phyloP scores from a whole-genome alignment of 92 coral and sea anemone species.

The Parazoanthus atlanticus region DNA sequence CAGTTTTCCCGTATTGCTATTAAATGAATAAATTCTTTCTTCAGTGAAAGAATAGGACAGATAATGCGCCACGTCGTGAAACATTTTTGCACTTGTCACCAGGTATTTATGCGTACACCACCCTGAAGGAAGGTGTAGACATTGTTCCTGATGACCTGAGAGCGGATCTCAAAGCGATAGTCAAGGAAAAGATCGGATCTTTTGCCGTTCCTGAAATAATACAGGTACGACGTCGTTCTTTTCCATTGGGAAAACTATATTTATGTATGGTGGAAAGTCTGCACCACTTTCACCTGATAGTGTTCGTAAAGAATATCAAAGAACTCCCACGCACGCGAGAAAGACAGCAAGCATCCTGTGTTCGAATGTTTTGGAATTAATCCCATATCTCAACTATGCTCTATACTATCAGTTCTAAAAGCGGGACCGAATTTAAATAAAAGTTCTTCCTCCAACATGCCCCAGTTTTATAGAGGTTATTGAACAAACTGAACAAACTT shows the following conservation, averaged over 20 bases:
- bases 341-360: too few species aligned
- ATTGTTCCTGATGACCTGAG: slow-evolving; percentile 83
- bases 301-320: too few species aligned
- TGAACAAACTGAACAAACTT: too few species aligned
- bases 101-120: slow-evolving; percentile 97
- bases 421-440: too few species aligned
- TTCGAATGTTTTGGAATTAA: too few species aligned
- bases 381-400: too few species aligned
- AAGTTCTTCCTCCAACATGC: too few species aligned
- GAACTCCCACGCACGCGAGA: too few species aligned
- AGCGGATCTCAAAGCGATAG: slow-evolving; percentile 72
- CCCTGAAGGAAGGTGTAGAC: slow-evolving; percentile 83
- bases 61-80: background rate
- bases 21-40: too few species aligned
- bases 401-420: too few species aligned
- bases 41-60: background rate
- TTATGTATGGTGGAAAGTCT: background rate
- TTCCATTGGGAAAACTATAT: background rate
- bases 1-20: too few species aligned
- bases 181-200: slow-evolving; percentile 86
- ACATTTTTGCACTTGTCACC: background rate
- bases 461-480: too few species aligned
- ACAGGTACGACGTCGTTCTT: slow-evolving; percentile 62
- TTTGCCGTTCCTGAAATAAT: slow-evolving; percentile 96
- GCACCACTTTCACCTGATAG: background rate